Conservation (phyloP, 2,888 invertebrate genomes). For the Liposcelis brunnea region DNA sequence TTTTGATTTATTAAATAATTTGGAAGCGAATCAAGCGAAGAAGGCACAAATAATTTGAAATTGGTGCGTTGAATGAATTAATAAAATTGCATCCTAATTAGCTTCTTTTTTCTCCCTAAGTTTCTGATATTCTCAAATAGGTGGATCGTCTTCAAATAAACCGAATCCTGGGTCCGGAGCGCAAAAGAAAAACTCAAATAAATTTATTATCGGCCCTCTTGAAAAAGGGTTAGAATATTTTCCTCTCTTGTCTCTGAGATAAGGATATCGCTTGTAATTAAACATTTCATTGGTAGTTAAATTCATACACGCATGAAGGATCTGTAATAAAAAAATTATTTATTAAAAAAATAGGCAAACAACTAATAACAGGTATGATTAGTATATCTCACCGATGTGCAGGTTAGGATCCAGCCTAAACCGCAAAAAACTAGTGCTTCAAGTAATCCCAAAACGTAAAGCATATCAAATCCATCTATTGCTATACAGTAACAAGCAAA, state of each 20-base stretch:
- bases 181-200: conserved; percentile 80
- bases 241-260: conserved; percentile 73
- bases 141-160: conserved; percentile 25
- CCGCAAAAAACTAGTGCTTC: conserved; percentile 73
- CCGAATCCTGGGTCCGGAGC: conserved; percentile 63
- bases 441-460: conserved; percentile 67
- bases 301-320: conserved; percentile 82
- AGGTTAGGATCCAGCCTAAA: conserved; percentile 72
- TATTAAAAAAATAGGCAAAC: conserved; percentile 8
- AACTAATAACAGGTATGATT: too few relatives aligned
- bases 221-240: conserved; percentile 83
- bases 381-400: conserved; percentile 77
- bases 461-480: conserved; percentile 64
- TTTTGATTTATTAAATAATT: too few relatives aligned
- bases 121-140: conserved; percentile 18
- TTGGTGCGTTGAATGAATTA: not conserved
- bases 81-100: not conserved
- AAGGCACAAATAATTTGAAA: not conserved
- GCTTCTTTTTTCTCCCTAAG: conserved; percentile 11
- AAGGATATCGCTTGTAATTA: conserved; percentile 80
- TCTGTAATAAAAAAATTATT: conserved; percentile 35
- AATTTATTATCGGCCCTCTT: conserved; percentile 69
- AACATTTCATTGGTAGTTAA: conserved; percentile 90
- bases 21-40: too few relatives aligned
- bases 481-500: conserved; percentile 73